Conservation (phyloP, 2,888 invertebrate species). For the Idaea aversata region DNA sequence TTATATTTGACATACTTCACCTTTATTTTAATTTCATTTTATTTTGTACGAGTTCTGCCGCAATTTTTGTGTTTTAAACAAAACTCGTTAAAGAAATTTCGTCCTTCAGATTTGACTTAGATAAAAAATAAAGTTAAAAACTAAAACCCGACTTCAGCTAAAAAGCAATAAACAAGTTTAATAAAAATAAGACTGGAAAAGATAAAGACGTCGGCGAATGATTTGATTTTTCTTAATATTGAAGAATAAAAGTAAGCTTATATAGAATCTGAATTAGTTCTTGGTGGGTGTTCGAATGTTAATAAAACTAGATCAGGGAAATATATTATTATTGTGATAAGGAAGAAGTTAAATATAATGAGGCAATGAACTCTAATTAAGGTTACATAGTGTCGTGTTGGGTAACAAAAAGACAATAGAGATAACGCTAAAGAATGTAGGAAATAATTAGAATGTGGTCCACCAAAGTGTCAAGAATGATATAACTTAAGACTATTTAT, state of each 20-base stretch:
- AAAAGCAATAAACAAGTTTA: not conserved
- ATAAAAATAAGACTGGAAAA: too few relatives aligned
- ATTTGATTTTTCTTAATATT: too few relatives aligned
- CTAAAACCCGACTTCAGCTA: not conserved
- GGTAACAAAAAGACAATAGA: not conserved
- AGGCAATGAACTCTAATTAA: constrained; percentile 27
- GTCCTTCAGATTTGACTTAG: not conserved
- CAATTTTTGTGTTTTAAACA: not conserved
- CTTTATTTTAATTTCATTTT: not conserved
- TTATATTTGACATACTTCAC: not conserved
- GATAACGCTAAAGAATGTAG: not conserved
- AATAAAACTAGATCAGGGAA: not conserved
- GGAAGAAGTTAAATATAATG: constrained; percentile 5
- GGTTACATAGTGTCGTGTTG: constrained; percentile 9
- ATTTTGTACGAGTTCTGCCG: not conserved
- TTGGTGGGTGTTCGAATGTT: not conserved
- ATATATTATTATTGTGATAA: constrained; percentile 16
- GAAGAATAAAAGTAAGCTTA: too few relatives aligned
- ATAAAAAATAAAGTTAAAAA: not conserved
- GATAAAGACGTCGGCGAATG: too few relatives aligned
- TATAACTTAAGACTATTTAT: too few relatives aligned
- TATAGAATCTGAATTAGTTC: too few relatives aligned
- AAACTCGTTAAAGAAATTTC: not conserved
- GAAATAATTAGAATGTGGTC: not conserved
- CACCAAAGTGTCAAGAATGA: not conserved